phyloP scores from a whole-genome alignment of 2,888 invertebrate species.

The Lycocerus yunnanus region DNA sequence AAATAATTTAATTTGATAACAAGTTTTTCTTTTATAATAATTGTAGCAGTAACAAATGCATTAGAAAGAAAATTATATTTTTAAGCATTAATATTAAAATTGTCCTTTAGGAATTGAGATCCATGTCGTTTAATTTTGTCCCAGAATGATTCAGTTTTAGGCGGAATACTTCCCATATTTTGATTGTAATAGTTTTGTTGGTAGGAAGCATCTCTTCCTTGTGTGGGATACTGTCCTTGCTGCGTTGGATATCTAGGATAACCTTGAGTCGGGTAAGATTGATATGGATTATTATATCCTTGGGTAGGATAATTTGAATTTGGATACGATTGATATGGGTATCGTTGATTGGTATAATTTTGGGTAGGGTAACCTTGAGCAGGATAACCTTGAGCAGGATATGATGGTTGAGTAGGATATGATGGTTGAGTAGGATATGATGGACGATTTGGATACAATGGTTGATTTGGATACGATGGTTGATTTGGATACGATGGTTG shows the following conservation, averaged over 20 bases:
- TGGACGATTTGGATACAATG: background rate
- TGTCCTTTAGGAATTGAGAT: background rate
- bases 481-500: background rate
- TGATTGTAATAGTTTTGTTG: constrained; percentile 1
- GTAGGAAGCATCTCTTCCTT: background rate
- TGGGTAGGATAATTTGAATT: background rate
- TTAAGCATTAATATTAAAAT: background rate
- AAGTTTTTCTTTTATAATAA: background rate
- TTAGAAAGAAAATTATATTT: background rate
- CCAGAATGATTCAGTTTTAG: background rate
- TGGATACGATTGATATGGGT: background rate
- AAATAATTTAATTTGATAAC: background rate
- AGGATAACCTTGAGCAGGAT: background rate
- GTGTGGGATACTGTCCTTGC: background rate
- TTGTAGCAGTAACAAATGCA: background rate
- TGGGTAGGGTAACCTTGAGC: background rate
- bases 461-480: background rate
- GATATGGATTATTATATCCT: constrained; percentile 2
- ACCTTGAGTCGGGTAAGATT: background rate
- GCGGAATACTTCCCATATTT: background rate
- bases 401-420: background rate
- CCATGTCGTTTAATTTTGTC: background rate
- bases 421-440: background rate
- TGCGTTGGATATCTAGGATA: background rate
- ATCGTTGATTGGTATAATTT: background rate